Percentiles rank a stretch among this genome's conserved stretches.
Evolutionary conservation across 2,113 vertebrate genomes (phyloP).

Genomic region (Chloropsis hardwickii): DNA sequence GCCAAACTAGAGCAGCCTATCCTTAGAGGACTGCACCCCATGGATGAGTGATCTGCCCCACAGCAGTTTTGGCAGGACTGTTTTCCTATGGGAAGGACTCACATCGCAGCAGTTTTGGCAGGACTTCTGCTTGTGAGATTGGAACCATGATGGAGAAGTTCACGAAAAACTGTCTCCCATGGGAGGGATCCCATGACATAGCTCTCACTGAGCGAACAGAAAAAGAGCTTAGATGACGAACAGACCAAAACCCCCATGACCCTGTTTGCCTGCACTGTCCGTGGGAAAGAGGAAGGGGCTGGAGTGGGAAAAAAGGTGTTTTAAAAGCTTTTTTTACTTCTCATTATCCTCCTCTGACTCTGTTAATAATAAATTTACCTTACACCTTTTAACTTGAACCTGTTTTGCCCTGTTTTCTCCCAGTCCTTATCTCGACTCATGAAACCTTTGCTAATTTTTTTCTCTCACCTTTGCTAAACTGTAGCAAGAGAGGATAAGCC

Average conservation of each 20-base stretch:
- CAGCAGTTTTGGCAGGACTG: not conserved
- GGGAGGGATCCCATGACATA: not conserved
- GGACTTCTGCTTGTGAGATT: not conserved
- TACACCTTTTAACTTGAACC: not conserved
- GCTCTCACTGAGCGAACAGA: not conserved
- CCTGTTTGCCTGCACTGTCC: fast-evolving
- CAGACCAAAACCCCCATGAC: not conserved
- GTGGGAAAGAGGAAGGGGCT: not conserved
- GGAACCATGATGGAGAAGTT: not conserved
- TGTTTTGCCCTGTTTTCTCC: not conserved
- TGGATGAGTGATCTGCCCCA: too few species aligned
- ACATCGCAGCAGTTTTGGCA: not conserved
- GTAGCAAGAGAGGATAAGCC: not conserved
- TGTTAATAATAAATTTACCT: not conserved
- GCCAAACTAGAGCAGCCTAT: not conserved
- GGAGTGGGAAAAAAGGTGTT: not conserved
- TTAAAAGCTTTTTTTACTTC: not conserved
- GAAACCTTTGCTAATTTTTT: not conserved
- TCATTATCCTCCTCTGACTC: not conserved
- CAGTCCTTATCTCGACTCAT: not conserved
- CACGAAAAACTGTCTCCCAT: too few species aligned
- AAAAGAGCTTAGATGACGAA: not conserved
- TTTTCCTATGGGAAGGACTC: not conserved
- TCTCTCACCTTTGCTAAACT: not conserved
- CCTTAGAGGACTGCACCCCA: too few species aligned